phyloP scores from a whole-genome alignment of 2,888 invertebrate species.

The Hypolimnas misippus region DNA sequence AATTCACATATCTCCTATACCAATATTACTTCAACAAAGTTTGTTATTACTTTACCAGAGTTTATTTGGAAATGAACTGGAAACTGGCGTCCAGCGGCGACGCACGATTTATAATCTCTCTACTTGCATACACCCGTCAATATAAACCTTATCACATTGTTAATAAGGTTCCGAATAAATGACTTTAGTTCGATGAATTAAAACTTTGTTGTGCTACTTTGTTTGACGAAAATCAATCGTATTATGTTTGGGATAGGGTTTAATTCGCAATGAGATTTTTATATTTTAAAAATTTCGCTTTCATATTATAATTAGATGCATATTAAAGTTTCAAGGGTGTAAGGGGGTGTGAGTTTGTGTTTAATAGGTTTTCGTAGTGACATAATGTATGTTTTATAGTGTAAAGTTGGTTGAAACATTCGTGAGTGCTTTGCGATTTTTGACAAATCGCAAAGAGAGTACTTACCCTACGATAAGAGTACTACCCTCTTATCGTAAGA shows the following conservation, averaged over 20 bases:
- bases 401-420: background rate
- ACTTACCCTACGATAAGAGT: too few species aligned
- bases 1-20: constrained; percentile 44
- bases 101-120: constrained; percentile 63
- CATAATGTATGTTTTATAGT: background rate
- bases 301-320: constrained; percentile 39
- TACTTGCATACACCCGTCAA: constrained; percentile 41
- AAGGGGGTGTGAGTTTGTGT: constrained; percentile 14
- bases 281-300: constrained; percentile 22
- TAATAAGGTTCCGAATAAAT: constrained; percentile 38
- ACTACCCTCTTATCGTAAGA: too few species aligned
- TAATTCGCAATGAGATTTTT: background rate
- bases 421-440: background rate
- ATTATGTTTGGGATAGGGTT: constrained; percentile 3
- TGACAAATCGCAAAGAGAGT: too few species aligned
- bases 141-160: constrained; percentile 48
- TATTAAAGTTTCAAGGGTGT: constrained; percentile 33
- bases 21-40: constrained; percentile 68
- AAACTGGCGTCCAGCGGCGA: constrained; percentile 65
- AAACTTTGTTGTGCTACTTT: constrained; percentile 21
- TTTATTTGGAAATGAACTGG: constrained; percentile 77
- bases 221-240: constrained; percentile 23
- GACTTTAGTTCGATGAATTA: constrained; percentile 10
- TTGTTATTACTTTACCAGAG: constrained; percentile 72
- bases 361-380: constrained; percentile 2